phyloP scores from a whole-genome alignment of 2,888 invertebrate species.

The Yponomeuta cagnagella region DNA sequence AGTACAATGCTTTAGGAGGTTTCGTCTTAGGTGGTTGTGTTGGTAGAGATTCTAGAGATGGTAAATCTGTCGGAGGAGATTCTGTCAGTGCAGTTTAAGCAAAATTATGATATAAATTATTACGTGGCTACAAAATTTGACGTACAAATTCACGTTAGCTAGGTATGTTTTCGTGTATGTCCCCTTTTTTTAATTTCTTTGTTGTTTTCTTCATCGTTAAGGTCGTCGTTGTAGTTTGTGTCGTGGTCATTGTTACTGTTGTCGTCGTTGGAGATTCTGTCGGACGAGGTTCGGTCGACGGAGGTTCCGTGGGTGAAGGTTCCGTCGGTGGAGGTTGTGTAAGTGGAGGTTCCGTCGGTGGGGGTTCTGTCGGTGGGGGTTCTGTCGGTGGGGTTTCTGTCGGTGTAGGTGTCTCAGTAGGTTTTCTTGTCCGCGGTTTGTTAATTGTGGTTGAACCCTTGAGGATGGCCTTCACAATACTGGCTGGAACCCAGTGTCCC shows the following conservation, averaged over 20 bases:
- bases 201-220: no score
- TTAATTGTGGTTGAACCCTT: constrained; percentile 12
- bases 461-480: constrained; percentile 36
- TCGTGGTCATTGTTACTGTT: no score
- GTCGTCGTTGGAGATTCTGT: no score
- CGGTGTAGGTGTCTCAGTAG: background rate
- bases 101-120: no score
- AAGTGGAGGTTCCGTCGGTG: background rate
- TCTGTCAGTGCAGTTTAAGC: background rate
- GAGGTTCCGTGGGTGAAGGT: background rate
- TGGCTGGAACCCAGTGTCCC: constrained; percentile 46
- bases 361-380: background rate
- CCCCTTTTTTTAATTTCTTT: no score
- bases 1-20: background rate
- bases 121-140: no score
- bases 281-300: no score
- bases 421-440: background rate
- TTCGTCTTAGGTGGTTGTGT: background rate
- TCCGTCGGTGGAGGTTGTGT: background rate
- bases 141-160: no score
- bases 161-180: no score
- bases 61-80: background rate
- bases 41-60: background rate
- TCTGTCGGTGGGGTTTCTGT: background rate
- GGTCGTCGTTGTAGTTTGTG: no score